Conservation (phyloP, 2,888 invertebrate genomes). For the Parasteatoda lunata region DNA sequence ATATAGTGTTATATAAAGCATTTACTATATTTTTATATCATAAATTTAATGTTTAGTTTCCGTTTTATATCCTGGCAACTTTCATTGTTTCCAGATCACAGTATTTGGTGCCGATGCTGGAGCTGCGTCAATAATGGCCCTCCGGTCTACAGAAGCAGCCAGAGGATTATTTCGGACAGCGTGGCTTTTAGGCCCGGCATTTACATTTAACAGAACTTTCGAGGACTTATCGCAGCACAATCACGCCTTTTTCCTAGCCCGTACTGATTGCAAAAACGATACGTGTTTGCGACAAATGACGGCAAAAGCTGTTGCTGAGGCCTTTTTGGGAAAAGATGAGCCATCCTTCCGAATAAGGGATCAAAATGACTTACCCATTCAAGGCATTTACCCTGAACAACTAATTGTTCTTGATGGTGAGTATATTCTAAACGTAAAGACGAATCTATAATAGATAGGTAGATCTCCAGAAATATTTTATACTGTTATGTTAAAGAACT, state of each 20-base stretch:
- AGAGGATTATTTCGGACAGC: slow-evolving; percentile 58
- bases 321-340: slow-evolving; percentile 71
- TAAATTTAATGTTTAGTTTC: too few species aligned
- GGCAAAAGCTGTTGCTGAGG: slow-evolving; percentile 35
- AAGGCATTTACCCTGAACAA: slow-evolving; percentile 70
- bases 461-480: too few species aligned
- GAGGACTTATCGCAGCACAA: slow-evolving; percentile 64
- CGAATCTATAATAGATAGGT: too few species aligned
- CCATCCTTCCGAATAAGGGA: slow-evolving; percentile 72
- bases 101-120: slow-evolving; percentile 69
- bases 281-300: slow-evolving; percentile 63
- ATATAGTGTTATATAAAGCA: too few species aligned
- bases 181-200: slow-evolving; percentile 69
- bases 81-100: slow-evolving; percentile 51
- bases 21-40: too few species aligned
- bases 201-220: slow-evolving; percentile 67
- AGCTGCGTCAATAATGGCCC: slow-evolving; percentile 68
- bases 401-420: slow-evolving; percentile 69
- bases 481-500: too few species aligned
- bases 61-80: background rate
- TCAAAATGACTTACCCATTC: slow-evolving; percentile 71
- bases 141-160: slow-evolving; percentile 41
- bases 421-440: background rate
- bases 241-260: slow-evolving; percentile 62
- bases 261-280: slow-evolving; percentile 60